phyloP scores from a whole-genome alignment of 2,797 vertebrate genomes.

The Molossus alvarezi region DNA sequence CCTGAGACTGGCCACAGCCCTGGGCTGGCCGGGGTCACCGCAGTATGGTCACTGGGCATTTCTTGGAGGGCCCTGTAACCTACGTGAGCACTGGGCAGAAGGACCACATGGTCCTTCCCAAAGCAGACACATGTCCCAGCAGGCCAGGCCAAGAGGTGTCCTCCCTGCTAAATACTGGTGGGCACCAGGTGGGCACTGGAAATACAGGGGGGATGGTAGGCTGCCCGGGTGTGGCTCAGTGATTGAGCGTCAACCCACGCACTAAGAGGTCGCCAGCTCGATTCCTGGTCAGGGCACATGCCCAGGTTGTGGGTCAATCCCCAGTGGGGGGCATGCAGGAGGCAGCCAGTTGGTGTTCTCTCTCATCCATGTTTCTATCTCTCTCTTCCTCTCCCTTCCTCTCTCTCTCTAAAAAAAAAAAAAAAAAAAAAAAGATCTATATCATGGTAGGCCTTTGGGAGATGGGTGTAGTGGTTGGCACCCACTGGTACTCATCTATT shows the following conservation, averaged over 20 bases:
- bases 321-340: no score
- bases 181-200: background rate
- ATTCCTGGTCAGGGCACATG: no score
- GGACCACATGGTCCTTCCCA: background rate
- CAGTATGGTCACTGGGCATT: background rate
- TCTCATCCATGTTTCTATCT: no score
- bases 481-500: background rate
- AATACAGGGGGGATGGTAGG: no score
- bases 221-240: no score
- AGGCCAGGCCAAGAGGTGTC: background rate
- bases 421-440: no score
- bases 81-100: accelerated
- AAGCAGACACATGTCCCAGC: background rate
- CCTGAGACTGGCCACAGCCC: accelerated
- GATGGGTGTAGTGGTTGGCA: background rate
- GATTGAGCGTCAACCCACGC: no score
- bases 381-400: no score
- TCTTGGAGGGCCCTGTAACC: background rate
- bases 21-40: background rate
- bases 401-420: no score
- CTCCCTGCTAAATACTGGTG: background rate
- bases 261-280: no score
- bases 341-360: no score
- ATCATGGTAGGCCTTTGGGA: background rate
- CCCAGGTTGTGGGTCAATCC: no score